Base-by-base conservation (phyloP, 2,797 vertebrate species). In the Enteromius argenteus region DNA sequence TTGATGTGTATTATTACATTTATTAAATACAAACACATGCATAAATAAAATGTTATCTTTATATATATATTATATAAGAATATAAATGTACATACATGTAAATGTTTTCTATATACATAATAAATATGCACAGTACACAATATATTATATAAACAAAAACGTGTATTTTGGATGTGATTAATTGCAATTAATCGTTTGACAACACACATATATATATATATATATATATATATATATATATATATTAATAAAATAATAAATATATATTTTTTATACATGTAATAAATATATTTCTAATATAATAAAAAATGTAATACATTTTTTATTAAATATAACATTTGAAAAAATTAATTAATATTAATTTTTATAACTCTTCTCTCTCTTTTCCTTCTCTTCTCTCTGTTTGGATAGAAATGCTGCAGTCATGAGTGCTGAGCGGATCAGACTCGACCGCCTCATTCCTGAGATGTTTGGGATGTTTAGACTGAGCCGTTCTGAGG, bases 371-470 rank as follows among this genome's bases (percentile, higher is more conserved):
- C 14, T 49, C 23, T 30, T 11, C n/a, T 27, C 1, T 44, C 17
- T 30, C 4, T 23, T 17, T 4, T 46, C 6, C 8, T 62, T 30
- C 13, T 8, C 9, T 58, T 58, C 56, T 58, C 14, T 64, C 15
- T 8, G 60, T 17, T 9, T 46, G 53, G 1, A 11, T 27, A 27
- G 35, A 8, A 76, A 80, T n/a, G 32, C 58, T 42, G 27, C 60
- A 64, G 60, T 64, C 27, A 64, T 17, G 60, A 64, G 60, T 8
- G 60, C 8, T 17, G 60, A 64, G 27, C 27, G 6, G 39, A 74
- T 83, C 62, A 73, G 58, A 21, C 58, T 30, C 68, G 49, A 81
- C 62, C 72, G 68, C 60, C 37, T 83, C 81, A 85, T 84, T 81
- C 81, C 71, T 73, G 69, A 19, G 56, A 71, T 89, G 39, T 69